phyloP scores from a whole-genome alignment of 1,140 invertebrate genomes.

The Brachionus koreanus region DNA sequence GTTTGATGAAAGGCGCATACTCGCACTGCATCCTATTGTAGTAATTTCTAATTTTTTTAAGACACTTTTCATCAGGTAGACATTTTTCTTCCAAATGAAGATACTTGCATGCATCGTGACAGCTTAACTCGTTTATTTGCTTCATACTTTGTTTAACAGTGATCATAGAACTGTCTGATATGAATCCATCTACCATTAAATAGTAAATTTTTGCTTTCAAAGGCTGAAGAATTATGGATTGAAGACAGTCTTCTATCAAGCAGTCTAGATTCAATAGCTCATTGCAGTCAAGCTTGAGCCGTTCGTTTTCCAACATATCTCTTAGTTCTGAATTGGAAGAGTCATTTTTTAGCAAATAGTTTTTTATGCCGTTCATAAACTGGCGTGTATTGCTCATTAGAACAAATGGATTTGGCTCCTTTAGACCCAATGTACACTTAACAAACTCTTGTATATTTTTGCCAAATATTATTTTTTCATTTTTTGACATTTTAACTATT shows the following conservation, averaged over 20 bases:
- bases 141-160: not conserved
- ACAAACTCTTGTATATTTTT: constrained; percentile 29
- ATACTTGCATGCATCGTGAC: not conserved
- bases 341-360: constrained; percentile 3
- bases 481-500: constrained; percentile 27
- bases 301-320: not conserved
- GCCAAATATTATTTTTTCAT: constrained; percentile 9
- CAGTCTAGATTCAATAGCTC: not conserved
- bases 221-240: not conserved
- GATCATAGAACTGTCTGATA: not conserved
- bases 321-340: not conserved
- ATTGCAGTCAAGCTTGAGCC: not conserved
- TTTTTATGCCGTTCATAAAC: constrained; percentile 32
- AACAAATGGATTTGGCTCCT: constrained; percentile 12
- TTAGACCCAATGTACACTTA: not conserved
- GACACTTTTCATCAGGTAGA: not conserved
- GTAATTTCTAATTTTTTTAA: not conserved
- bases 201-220: constrained; percentile 28
- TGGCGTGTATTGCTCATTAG: constrained; percentile 6
- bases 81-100: not conserved
- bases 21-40: constrained; percentile 33
- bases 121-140: not conserved
- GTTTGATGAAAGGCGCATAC: constrained; percentile 26
- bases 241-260: constrained; percentile 17
- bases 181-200: constrained; percentile 7